Conservation (phyloP, 2,888 invertebrate genomes). For the Ctena decussata region DNA sequence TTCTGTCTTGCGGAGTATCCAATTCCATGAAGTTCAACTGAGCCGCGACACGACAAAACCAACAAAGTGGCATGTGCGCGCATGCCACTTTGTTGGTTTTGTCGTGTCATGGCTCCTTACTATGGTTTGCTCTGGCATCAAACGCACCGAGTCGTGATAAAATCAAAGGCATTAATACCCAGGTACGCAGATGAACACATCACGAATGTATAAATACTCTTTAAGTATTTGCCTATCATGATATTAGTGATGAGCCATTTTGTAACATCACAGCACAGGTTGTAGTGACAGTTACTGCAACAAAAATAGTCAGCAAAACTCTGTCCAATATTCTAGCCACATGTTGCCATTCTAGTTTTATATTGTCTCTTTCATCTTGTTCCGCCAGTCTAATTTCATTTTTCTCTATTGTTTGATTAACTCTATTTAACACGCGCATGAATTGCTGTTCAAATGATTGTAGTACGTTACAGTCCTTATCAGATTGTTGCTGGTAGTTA, state of each 20-base stretch:
- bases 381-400: conserved; percentile 93
- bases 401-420: conserved; percentile 92
- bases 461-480: conserved; percentile 9
- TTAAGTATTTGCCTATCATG: too few species aligned
- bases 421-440: conserved; percentile 90
- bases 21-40: too few species aligned
- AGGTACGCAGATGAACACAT: too few species aligned
- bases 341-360: conserved; percentile 93
- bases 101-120: too few species aligned
- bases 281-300: conserved; percentile 87
- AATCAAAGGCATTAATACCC: too few species aligned
- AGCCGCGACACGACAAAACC: too few species aligned
- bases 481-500: background rate
- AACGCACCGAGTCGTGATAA: too few species aligned
- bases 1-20: too few species aligned
- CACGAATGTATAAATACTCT: too few species aligned
- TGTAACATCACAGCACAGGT: conserved; percentile 86
- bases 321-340: conserved; percentile 93
- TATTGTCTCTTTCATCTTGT: conserved; percentile 92
- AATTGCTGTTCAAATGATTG: conserved; percentile 90
- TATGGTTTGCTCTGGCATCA: too few species aligned
- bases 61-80: too few species aligned
- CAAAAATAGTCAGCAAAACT: conserved; percentile 88
- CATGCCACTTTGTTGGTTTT: too few species aligned
- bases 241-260: conserved; percentile 14